Base-by-base conservation (phyloP, 2,797 vertebrate genomes). In the Phaenicophaeus curvirostris region DNA sequence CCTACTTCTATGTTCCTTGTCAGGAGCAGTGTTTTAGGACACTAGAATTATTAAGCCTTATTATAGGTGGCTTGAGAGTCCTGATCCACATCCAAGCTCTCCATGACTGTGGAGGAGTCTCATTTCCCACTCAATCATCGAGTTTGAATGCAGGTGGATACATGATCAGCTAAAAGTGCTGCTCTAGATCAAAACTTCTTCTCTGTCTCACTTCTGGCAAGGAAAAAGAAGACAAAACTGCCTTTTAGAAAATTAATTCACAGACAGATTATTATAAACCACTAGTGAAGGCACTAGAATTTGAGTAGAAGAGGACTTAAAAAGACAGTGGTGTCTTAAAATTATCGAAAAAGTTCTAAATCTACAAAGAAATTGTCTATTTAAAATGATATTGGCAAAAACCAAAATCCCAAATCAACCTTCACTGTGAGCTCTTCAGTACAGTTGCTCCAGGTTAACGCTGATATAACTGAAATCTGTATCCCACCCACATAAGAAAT, bases 391-490 rank as follows among this genome's bases (percentile, higher is more conserved):
- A 84, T 89, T 0, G 0, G 15, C 3, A 66, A 87, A 75, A 63
- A 76, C 51, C 44, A 66, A 63, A 21, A 10, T 0, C 13, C 33
- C 25, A 35, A 59, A 84, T 53, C 55, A 86, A 76, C 82, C 50
- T 83, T 89, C 8, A 4, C n/a, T 75, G 33, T 72, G 93, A 95
- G 25, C 44, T 94, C 78, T 69, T 93, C 79, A 73, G 9, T 91
- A 69, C 37, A 79, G 57, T 91, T 76, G 76, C 89, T 92, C 33
- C 89, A 94, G 85, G 91, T 91, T 81, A 95, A 67, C 1, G 31
- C 48, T 93, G 91, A 76, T 86, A 91, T 80, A 95, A 88, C 42
- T 63, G 69, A 90, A 94, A 93, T 93, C 76, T 88, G 80, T 71
- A 85, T 84, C 89, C 80, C 85, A 75, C 94, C 93, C 91, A 93